Evolutionary conservation across 2,113 vertebrate species (phyloP).

Genomic region (Gavia stellata): DNA sequence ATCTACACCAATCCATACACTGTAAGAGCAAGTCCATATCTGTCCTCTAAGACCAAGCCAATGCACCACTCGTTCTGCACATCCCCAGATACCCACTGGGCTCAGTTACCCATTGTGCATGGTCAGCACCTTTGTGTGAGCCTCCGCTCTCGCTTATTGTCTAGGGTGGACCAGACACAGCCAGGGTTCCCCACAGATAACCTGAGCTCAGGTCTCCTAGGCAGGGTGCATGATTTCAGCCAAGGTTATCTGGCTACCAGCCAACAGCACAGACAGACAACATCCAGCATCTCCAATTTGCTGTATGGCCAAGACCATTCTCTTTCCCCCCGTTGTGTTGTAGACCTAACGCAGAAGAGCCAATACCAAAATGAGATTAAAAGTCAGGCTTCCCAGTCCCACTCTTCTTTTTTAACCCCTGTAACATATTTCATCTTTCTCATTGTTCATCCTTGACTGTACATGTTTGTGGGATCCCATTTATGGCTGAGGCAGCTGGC

Average conservation of each 20-base stretch:
- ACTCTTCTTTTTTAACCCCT: background rate
- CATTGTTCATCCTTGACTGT: constrained; percentile 36
- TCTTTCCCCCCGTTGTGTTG: background rate
- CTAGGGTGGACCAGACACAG: background rate
- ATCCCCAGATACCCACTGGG: background rate
- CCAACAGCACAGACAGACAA: fast-evolving
- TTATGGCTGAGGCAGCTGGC: constrained; percentile 50
- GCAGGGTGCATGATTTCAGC: background rate
- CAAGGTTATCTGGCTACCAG: background rate
- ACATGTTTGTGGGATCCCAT: constrained; percentile 39
- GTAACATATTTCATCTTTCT: background rate
- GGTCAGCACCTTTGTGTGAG: fast-evolving
- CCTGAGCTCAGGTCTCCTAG: background rate
- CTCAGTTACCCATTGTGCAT: background rate
- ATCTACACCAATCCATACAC: fast-evolving
- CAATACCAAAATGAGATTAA: background rate
- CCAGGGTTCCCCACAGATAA: background rate
- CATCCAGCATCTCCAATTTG: background rate
- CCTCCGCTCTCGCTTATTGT: background rate
- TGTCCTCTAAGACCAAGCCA: background rate
- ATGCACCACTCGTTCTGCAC: fast-evolving
- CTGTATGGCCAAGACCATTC: background rate
- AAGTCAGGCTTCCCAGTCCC: background rate
- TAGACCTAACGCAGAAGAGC: background rate
- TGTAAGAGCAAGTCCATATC: background rate